Percentiles rank a stretch among this genome's conserved stretches.
Evolutionary conservation across 1,140 invertebrate genomes (phyloP).

Genomic region (Drosophila cardini): DNA sequence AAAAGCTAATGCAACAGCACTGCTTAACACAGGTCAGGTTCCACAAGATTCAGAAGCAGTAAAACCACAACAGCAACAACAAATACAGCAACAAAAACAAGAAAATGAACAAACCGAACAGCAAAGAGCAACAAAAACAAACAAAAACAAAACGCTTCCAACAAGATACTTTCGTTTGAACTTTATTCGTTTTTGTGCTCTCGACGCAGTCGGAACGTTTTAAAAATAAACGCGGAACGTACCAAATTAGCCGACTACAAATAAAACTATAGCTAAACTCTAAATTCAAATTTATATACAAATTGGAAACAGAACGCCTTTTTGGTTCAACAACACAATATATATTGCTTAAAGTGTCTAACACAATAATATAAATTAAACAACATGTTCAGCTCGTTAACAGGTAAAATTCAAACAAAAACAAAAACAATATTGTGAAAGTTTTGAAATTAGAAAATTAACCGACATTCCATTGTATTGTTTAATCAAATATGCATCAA

Average conservation of each 20-base stretch:
- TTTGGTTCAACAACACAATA: background rate
- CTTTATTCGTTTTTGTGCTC: conserved; percentile 70
- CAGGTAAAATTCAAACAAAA: conserved; percentile 62
- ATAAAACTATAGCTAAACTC: conserved; percentile 27
- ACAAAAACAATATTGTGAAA: conserved; percentile 57
- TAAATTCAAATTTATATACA: conserved; percentile 41
- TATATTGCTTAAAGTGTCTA: conserved; percentile 1
- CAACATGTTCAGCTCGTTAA: conserved; percentile 79
- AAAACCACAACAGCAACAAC: conserved; percentile 33
- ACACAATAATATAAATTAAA: conserved; percentile 41
- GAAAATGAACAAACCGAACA: conserved; percentile 4
- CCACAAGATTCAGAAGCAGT: conserved; percentile 43
- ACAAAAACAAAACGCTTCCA: conserved; percentile 27
- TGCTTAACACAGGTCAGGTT: conserved; percentile 43
- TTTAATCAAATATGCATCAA: conserved; percentile 33
- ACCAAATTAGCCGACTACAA: conserved; percentile 45
- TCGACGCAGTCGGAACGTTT: conserved; percentile 71
- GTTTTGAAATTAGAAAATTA: conserved; percentile 52
- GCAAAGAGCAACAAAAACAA: conserved; percentile 6
- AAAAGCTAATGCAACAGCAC: too few relatives aligned
- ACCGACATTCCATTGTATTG: conserved; percentile 21
- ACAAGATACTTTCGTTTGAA: conserved; percentile 59
- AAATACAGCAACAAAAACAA: too few relatives aligned
- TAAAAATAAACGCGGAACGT: conserved; percentile 73
- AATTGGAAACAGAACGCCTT: conserved; percentile 31